Percentiles rank a stretch among this genome's conserved stretches.
Conservation (phyloP, 2,113 vertebrate species). For the Nesogale talazaci region DNA sequence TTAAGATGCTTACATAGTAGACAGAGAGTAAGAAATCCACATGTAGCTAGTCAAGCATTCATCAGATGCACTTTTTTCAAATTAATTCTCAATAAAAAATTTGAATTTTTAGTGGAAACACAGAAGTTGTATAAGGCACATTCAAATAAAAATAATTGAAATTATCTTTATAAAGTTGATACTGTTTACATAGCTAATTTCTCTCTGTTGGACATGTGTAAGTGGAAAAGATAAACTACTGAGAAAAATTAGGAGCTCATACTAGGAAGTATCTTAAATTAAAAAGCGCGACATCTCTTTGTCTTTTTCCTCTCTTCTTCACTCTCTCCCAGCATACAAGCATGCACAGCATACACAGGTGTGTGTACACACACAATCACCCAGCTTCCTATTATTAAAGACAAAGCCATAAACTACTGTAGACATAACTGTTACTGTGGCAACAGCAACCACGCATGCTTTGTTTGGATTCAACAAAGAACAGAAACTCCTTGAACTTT, state of each 20-base stretch:
- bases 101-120: background rate
- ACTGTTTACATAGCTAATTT: background rate
- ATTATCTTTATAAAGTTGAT: background rate
- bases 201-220: background rate
- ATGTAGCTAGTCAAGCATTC: background rate
- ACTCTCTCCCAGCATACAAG: background rate
- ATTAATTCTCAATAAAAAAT: background rate
- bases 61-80: background rate
- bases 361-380: background rate
- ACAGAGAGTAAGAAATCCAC: background rate
- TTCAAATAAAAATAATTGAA: background rate
- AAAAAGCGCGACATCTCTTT: no score
- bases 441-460: conserved; percentile 28
- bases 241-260: background rate
- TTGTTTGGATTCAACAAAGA: conserved; percentile 52
- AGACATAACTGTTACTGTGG: conserved; percentile 52
- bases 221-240: background rate
- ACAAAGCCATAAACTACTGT: conserved; percentile 15
- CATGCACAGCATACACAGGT: background rate
- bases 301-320: background rate
- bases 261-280: background rate
- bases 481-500: conserved; percentile 66
- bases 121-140: background rate
- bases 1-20: background rate
- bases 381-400: conserved; percentile 48